Percentiles rank a stretch among this genome's conserved stretches.
phyloP scores from a whole-genome alignment of 2,888 invertebrate genomes.

The Drosophila quinaria region DNA sequence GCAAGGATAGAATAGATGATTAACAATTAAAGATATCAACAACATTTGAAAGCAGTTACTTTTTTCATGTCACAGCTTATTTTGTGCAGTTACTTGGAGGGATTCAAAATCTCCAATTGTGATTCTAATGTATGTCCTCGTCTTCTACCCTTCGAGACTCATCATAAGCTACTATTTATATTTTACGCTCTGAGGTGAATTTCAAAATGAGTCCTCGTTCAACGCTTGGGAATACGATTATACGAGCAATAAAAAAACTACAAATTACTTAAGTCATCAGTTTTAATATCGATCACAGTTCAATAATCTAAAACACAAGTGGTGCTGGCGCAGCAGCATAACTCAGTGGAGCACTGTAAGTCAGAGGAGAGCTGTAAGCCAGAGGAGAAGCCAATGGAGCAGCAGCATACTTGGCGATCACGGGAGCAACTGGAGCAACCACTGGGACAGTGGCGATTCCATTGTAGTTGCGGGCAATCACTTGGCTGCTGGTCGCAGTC shows the following conservation, averaged over 20 bases:
- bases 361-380: constrained; percentile 9
- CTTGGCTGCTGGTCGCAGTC: constrained; percentile 71
- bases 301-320: constrained; percentile 1
- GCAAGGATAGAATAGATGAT: too few relatives aligned
- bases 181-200: too few relatives aligned
- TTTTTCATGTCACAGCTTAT: too few relatives aligned
- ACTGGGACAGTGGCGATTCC: constrained; percentile 65
- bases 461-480: constrained; percentile 74
- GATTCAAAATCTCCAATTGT: too few relatives aligned
- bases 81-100: too few relatives aligned
- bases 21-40: too few relatives aligned
- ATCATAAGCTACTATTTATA: too few relatives aligned
- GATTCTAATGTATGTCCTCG: too few relatives aligned
- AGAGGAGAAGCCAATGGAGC: constrained; percentile 10
- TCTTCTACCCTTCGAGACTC: too few relatives aligned
- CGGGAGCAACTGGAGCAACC: constrained; percentile 35
- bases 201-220: too few relatives aligned
- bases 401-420: constrained; percentile 25
- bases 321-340: constrained; percentile 28
- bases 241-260: background rate
- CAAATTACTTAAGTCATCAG: background rate
- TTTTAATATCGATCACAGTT: background rate
- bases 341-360: constrained; percentile 36
- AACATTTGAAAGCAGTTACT: too few relatives aligned
- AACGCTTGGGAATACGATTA: background rate